phyloP scores from a whole-genome alignment of 64 coral and sea anemone species.

The Pocillopora verrucosa region DNA sequence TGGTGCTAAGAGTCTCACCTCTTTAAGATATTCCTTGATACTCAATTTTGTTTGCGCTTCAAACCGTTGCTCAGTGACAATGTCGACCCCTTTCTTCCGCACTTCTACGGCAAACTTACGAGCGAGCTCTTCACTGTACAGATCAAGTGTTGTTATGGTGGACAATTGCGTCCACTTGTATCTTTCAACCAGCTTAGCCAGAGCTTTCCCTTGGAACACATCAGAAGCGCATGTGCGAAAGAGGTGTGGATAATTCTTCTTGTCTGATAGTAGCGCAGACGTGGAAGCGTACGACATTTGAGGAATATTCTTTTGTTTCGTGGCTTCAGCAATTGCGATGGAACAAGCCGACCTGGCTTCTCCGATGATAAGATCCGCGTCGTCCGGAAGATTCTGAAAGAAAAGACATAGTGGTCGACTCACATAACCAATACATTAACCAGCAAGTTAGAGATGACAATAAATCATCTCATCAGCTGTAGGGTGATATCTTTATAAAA shows the following conservation, averaged over 20 bases:
- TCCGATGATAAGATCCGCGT: conserved; percentile 85
- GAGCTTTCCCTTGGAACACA: conserved; percentile 59
- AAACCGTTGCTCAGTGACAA: conserved; percentile 77
- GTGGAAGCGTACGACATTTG: conserved; percentile 92
- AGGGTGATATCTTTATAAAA: too few species aligned
- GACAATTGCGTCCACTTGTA: conserved; percentile 75
- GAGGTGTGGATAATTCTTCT: conserved; percentile 79
- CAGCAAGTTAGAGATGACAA: too few species aligned
- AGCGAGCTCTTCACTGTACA: conserved; percentile 78
- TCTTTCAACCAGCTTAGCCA: conserved; percentile 57
- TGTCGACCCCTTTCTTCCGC: conserved; percentile 71
- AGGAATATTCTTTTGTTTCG: conserved; percentile 68
- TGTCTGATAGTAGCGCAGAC: conserved; percentile 65
- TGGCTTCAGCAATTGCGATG: conserved; percentile 79
- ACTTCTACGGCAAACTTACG: conserved; percentile 76
- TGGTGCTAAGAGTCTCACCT: conserved; percentile 3
- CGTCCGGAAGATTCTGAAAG: conserved; percentile 67
- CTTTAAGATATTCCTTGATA: conserved; percentile 71
- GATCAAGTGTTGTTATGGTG: conserved; percentile 76
- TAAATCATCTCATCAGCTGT: too few species aligned
- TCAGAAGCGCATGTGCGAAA: conserved; percentile 87
- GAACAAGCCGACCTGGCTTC: conserved; percentile 84
- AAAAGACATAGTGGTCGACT: not conserved
- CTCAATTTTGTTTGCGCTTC: conserved; percentile 68
- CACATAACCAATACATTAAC: too few species aligned